A percentile compares a stretch with the other conserved stretches of the same genome.
Conservation (phyloP, 2,888 invertebrate species). For the Mimas tiliae region DNA sequence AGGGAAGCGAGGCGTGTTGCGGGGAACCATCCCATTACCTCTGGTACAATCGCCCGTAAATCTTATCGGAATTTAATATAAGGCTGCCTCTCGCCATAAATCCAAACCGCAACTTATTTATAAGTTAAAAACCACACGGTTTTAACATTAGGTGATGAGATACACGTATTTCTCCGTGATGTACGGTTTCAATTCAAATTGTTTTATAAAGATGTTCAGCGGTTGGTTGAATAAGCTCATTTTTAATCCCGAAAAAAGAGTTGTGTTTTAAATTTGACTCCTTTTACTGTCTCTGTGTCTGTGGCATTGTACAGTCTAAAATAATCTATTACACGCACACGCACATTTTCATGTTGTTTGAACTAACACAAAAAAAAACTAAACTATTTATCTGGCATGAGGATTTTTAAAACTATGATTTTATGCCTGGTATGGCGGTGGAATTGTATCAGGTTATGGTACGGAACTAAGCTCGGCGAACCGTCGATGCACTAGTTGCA, state of each 20-base stretch:
- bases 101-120: constrained; percentile 67
- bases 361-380: too few species aligned
- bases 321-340: too few species aligned
- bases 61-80: constrained; percentile 76
- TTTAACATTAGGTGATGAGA: neutral
- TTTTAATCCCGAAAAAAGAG: too few species aligned
- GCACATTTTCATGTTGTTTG: too few species aligned
- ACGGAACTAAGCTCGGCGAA: neutral
- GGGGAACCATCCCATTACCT: constrained; percentile 23
- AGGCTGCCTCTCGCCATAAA: constrained; percentile 61
- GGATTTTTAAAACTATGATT: neutral
- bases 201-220: neutral
- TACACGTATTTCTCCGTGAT: neutral
- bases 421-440: neutral
- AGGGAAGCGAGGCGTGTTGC: constrained; percentile 18
- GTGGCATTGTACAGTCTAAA: too few species aligned
- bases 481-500: neutral
- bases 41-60: constrained; percentile 52
- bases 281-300: too few species aligned
- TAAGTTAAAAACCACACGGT: constrained; percentile 49
- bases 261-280: too few species aligned
- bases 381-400: too few species aligned
- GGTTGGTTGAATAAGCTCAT: too few species aligned
- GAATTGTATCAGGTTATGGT: neutral
- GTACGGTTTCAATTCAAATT: neutral